These are phyloP conservation scores for Scaptomyza reducta DNA, from an alignment of 2,888 invertebrate genomes.

Conservation along the genomic window DNA sequence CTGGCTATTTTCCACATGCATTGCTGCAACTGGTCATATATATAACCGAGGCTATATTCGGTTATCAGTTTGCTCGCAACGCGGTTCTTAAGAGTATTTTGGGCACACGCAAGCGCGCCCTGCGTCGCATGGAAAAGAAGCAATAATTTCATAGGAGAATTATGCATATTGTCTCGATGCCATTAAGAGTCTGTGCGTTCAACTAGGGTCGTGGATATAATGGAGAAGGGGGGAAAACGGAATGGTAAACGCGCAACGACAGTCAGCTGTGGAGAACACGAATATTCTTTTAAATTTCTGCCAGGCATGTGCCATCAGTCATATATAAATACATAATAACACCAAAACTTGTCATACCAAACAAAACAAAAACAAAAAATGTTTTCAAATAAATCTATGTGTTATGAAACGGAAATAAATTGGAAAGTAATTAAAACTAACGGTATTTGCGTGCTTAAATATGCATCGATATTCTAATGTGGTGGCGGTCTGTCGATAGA, in stretches of 20 bases:
- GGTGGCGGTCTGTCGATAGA: slow-evolving; percentile 38
- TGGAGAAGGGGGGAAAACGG: no score
- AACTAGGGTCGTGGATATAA: no score
- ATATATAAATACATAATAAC: slow-evolving; percentile 4
- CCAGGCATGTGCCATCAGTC: slow-evolving; percentile 18
- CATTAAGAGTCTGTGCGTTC: slow-evolving; percentile 28
- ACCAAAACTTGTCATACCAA: slow-evolving; percentile 40
- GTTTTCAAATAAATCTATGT: slow-evolving; percentile 35
- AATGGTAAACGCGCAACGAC: no score
- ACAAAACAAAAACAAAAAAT: slow-evolving; percentile 30
- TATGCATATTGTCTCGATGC: slow-evolving; percentile 12
- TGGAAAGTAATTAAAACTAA: slow-evolving; percentile 6
- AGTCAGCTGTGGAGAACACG: slow-evolving; percentile 8
- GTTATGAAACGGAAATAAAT: slow-evolving; percentile 33
- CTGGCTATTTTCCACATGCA: slow-evolving; percentile 88
- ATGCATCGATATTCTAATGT: not conserved
- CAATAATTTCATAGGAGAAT: slow-evolving; percentile 42
- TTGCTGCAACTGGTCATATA: slow-evolving; percentile 74
- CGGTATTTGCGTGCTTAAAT: not conserved
- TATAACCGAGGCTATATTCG: slow-evolving; percentile 64
- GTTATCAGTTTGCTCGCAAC: slow-evolving; percentile 76
- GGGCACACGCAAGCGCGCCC: slow-evolving; percentile 77
- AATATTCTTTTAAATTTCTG: slow-evolving; percentile 10
- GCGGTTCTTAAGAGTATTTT: slow-evolving; percentile 78
- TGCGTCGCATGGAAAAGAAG: slow-evolving; percentile 76